Evolutionary conservation across 2,113 vertebrate species (phyloP).

Genomic region (Papio anubis): DNA sequence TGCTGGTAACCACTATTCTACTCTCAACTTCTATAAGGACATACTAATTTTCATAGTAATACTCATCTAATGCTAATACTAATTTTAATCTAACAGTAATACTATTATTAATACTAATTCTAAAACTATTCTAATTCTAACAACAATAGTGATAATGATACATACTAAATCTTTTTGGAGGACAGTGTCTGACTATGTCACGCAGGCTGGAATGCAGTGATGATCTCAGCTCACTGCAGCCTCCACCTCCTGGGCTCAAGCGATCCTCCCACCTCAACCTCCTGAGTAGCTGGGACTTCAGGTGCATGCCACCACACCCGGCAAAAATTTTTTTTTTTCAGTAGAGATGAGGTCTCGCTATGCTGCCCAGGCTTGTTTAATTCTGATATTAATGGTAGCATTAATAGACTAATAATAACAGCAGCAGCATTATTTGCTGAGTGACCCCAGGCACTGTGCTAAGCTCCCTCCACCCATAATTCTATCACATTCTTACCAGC

Average conservation of each 20-base stretch:
- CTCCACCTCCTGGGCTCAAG: too few species aligned
- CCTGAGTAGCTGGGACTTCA: too few species aligned
- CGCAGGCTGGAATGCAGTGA: too few species aligned
- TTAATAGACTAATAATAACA: neutral
- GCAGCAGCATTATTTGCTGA: neutral
- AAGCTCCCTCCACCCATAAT: neutral
- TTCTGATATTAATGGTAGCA: neutral
- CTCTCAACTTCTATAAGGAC: neutral
- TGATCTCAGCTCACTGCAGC: too few species aligned
- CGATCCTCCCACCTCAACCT: too few species aligned
- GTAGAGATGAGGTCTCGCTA: too few species aligned
- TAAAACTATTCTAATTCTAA: conserved; percentile 34
- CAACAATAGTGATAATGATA: neutral
- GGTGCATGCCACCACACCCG: too few species aligned
- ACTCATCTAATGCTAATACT: neutral
- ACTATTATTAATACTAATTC: conserved; percentile 11
- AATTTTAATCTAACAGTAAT: neutral
- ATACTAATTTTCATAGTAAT: neutral
- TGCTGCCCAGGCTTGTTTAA: neutral
- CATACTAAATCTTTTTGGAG: too few species aligned
- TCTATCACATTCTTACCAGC: neutral
- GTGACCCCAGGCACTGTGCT: neutral
- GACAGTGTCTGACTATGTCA: too few species aligned
- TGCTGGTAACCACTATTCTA: neutral
- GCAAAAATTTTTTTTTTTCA: too few species aligned